phyloP scores from a whole-genome alignment of 2,797 vertebrate species.

The Acanthurus leucopareius region DNA sequence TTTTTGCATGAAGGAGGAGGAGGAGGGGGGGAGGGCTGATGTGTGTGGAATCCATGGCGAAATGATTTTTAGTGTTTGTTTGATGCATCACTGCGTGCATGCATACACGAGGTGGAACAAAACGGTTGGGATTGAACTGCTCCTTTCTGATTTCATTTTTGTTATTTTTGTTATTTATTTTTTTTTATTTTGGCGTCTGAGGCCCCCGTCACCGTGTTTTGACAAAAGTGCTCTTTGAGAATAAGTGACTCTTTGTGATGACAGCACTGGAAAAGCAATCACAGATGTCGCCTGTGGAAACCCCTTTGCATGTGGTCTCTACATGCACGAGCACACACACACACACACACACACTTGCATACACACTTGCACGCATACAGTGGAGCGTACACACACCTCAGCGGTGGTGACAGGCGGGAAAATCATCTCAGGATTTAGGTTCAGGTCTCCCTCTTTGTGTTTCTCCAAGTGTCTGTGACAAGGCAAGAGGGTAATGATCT shows the following conservation, averaged over 20 bases:
- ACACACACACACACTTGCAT: slow-evolving; percentile 23
- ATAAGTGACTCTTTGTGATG: slow-evolving; percentile 73
- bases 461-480: slow-evolving; percentile 84
- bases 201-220: slow-evolving; percentile 10
- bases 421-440: slow-evolving; percentile 74
- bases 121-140: slow-evolving; percentile 14
- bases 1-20: slow-evolving; percentile 26
- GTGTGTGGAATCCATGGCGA: slow-evolving; percentile 41
- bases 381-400: slow-evolving; percentile 33
- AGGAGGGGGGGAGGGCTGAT: too few relatives aligned
- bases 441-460: slow-evolving; percentile 80
- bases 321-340: slow-evolving; percentile 34
- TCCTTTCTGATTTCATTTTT: slow-evolving; percentile 44
- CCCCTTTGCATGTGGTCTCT: slow-evolving; percentile 78
- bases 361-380: not conserved
- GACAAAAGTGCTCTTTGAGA: slow-evolving; percentile 38
- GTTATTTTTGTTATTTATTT: too few relatives aligned
- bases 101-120: slow-evolving; percentile 25
- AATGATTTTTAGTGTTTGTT: slow-evolving; percentile 42
- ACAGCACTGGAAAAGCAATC: slow-evolving; percentile 79
- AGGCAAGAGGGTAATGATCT: slow-evolving; percentile 60
- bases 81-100: not conserved
- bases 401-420: slow-evolving; percentile 71
- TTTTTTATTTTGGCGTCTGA: too few relatives aligned
- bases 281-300: slow-evolving; percentile 76